Evolutionary conservation across 2,888 invertebrate species (phyloP).

Genomic region (Bellardia pandia): DNA sequence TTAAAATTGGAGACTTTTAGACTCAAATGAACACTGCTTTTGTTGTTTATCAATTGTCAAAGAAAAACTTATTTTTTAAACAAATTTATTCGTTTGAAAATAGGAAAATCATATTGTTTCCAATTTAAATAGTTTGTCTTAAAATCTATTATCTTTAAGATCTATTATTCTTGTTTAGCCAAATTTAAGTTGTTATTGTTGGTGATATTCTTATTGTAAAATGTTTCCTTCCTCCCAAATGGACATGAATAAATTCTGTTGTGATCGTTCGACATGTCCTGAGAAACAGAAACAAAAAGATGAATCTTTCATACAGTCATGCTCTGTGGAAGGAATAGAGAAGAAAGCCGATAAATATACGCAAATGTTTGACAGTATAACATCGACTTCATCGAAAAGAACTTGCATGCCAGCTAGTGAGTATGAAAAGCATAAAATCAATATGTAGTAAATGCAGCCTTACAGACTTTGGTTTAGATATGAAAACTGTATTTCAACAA

Average conservation of each 20-base stretch:
- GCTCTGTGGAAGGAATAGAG: not conserved
- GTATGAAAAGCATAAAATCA: constrained; percentile 56
- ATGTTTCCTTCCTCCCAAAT: not conserved
- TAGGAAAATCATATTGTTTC: constrained; percentile 16
- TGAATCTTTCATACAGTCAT: not conserved
- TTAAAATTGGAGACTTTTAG: constrained; percentile 1
- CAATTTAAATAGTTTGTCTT: constrained; percentile 17
- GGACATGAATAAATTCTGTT: constrained; percentile 11
- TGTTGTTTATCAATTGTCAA: not conserved
- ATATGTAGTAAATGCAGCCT: not conserved
- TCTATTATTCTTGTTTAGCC: not conserved
- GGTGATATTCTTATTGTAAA: not conserved
- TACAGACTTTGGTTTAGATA: constrained; percentile 11
- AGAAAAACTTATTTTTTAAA: not conserved
- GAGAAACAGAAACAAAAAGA: not conserved
- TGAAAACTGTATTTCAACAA: not conserved
- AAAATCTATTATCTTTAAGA: not conserved
- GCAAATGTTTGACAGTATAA: not conserved
- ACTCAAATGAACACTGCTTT: not conserved
- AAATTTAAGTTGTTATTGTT: constrained; percentile 21
- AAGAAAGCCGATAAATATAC: constrained; percentile 6
- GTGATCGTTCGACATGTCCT: constrained; percentile 41
- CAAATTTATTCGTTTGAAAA: not conserved
- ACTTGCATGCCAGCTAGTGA: constrained; percentile 8
- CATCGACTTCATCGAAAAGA: constrained; percentile 13